Conservation (phyloP, 1,140 invertebrate genomes). For the Brachionus manjavacas region DNA sequence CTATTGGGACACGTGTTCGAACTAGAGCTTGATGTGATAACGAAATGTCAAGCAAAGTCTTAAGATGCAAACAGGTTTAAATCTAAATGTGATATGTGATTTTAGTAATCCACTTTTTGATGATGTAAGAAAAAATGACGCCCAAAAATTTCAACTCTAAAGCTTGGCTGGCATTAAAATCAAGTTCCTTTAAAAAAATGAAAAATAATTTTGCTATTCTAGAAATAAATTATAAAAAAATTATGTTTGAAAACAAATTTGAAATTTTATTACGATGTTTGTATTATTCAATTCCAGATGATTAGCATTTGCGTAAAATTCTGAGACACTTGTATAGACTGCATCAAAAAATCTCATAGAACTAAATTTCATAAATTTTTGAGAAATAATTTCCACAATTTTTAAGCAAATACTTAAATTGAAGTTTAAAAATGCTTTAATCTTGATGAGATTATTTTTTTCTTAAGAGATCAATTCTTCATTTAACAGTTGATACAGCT, state of each 20-base stretch:
- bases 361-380: no score
- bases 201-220: neutral
- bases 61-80: neutral
- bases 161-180: neutral
- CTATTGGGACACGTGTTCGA: neutral
- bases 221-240: slow-evolving; percentile 1
- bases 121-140: neutral
- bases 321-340: neutral
- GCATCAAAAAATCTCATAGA: neutral
- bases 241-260: neutral
- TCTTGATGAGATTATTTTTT: no score
- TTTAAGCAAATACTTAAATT: neutral
- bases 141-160: neutral
- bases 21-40: neutral
- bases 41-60: neutral
- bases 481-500: no score
- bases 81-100: no score
- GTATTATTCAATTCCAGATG: neutral
- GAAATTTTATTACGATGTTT: neutral
- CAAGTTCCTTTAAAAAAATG: neutral
- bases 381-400: neutral
- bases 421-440: no score
- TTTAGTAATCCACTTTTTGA: neutral
- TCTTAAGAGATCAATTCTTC: no score
- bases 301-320: neutral